Conservation (phyloP, 2,888 invertebrate species). For the Lapara coniferarum region DNA sequence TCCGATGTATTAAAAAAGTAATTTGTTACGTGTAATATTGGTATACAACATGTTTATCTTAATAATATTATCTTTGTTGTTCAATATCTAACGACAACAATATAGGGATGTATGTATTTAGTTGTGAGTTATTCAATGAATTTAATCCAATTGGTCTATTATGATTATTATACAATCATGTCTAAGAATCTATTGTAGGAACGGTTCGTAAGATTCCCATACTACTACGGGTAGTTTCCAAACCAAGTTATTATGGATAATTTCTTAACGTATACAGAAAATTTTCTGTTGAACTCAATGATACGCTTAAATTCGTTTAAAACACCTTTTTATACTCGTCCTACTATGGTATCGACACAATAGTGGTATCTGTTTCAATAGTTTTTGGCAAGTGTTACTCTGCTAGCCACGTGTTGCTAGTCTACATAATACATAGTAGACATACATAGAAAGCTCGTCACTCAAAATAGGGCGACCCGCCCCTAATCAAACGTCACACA, state of each 20-base stretch:
- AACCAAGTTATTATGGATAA: background rate
- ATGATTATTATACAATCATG: constrained; percentile 15
- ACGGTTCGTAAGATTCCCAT: background rate
- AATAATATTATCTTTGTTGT: too few species aligned
- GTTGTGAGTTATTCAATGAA: too few species aligned
- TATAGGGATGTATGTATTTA: too few species aligned
- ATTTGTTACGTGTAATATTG: too few species aligned
- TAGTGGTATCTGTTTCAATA: background rate
- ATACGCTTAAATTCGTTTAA: too few species aligned
- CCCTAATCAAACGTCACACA: background rate
- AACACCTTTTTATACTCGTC: background rate
- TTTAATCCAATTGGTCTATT: background rate
- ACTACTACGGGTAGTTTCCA: background rate
- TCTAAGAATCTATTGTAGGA: background rate
- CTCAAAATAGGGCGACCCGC: constrained; percentile 9
- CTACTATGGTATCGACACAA: background rate
- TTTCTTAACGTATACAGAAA: too few species aligned
- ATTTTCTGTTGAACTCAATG: background rate
- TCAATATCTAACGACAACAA: too few species aligned
- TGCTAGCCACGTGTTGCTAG: background rate
- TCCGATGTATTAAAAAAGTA: too few species aligned
- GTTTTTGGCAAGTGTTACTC: constrained; percentile 6
- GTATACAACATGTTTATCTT: too few species aligned
- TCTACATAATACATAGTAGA: background rate
- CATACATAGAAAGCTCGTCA: background rate